These are phyloP conservation scores for Drosophila longiperda DNA, from an alignment of 2,888 invertebrate genomes.

Conservation along the genomic window DNA sequence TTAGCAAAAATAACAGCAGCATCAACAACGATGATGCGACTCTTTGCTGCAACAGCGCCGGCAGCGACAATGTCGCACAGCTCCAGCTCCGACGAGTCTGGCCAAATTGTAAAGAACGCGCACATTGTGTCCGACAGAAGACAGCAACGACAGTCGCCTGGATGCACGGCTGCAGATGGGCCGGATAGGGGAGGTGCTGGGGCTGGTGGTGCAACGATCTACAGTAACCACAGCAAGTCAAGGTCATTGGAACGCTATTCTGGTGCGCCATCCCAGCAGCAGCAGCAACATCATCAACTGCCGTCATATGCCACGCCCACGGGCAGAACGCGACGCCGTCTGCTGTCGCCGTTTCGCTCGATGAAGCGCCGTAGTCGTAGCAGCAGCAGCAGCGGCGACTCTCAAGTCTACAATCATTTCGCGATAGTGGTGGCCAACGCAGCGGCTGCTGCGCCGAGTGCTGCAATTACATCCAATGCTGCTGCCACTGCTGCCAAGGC, in stretches of 20 bases:
- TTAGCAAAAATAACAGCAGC: slow-evolving; percentile 37
- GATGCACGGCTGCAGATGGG: slow-evolving; percentile 3
- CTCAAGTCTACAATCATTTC: slow-evolving; percentile 62
- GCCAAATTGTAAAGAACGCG: slow-evolving; percentile 68
- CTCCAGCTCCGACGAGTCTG: slow-evolving; percentile 69
- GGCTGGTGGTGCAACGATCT: slow-evolving; percentile 45
- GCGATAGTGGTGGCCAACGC: slow-evolving; percentile 64
- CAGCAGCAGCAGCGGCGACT: slow-evolving; percentile 82
- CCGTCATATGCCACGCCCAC: slow-evolving; percentile 75
- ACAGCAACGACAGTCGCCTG: slow-evolving; percentile 24
- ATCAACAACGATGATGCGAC: slow-evolving; percentile 54
- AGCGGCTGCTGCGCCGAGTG: slow-evolving; percentile 34
- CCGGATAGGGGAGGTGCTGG: slow-evolving; percentile 9
- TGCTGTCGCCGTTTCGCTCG: slow-evolving; percentile 81
- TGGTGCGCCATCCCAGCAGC: slow-evolving; percentile 73
- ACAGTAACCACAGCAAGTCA: slow-evolving; percentile 74
- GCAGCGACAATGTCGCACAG: slow-evolving; percentile 47
- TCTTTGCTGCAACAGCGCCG: slow-evolving; percentile 55
- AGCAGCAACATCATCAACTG: slow-evolving; percentile 32
- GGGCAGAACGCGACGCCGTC: slow-evolving; percentile 72
- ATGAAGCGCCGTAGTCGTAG: slow-evolving; percentile 83
- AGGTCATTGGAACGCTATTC: slow-evolving; percentile 82
- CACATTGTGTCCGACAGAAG: slow-evolving; percentile 34
- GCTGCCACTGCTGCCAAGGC: slow-evolving; percentile 59
- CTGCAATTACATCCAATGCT: neutral